Evolutionary conservation across 2,797 vertebrate genomes (phyloP), one percentile per base, ranked within the genome.

Genomic region (Acanthurus lineatus): DNA sequence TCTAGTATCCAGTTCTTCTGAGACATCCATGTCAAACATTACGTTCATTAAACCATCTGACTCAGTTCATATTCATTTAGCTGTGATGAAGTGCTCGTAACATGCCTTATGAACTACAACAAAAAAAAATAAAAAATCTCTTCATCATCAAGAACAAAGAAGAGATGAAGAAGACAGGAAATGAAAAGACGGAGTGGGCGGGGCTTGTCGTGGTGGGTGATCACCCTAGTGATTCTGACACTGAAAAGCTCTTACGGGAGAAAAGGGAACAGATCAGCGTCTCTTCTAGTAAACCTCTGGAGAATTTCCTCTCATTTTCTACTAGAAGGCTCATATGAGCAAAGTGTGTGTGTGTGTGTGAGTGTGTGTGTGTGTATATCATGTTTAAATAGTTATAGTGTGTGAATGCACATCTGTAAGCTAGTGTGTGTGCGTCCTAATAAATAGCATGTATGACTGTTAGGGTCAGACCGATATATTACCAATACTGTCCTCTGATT

Each of bases 141-240:
- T 9, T 17, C 14, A 4, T 60, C 4, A 65, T 56, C 2, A 9
- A 22, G 17, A 16, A 32, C 17, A 9, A 52, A 38, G 63, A 32
- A 22, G 32, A 25, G n/a, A 51, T 14, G 14, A n/a, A 8, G 1
- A 51, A 6, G 28, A 2, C 67, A 54, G 35, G 61, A 48, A n/a
- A 62, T 40, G 2, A 35, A 52, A 0, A 0, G 40, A n/a, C 19
- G 15, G 6, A 40, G 9, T 40, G 28, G 22, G 12, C 11, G 61
- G 45, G 45, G 20, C 3, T 40, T 25, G 51, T 53, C 9, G 51
- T 52, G 0, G 22, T 57, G 38, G 94, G 96, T 95, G 96, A 96
- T 97, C 96, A 96, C 96, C 96, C 95, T 86, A 95, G 94, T 94
- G 94, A 93, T 95, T 96, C 96, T 96, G 95, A 93, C 94, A 95